Evolutionary conservation across 2,113 vertebrate genomes (phyloP), one percentile per base, ranked within the genome.

Genomic region (Aleadryas rufinucha): DNA sequence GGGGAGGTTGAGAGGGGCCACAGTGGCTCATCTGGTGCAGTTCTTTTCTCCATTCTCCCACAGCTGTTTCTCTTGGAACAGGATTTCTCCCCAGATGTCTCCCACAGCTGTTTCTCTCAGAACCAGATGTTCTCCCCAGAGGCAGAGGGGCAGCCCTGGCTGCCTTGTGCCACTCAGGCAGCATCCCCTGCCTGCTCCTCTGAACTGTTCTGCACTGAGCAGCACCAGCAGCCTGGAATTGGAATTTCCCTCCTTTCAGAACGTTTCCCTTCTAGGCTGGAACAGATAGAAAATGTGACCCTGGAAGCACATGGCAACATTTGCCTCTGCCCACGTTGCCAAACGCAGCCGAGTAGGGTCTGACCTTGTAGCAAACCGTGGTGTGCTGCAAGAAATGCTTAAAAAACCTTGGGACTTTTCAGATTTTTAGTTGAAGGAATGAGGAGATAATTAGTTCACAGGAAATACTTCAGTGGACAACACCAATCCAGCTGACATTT

Each of bases 401-500:
- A 4, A 89, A 90, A 89, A 80, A 12, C 80, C 85, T 84, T 56
- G 56, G n/a, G 64, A 13, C 16, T 74, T 47, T 70, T 70, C 75
- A 57, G 27, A 9, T 23, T 39, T 87, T 53, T 28, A 37, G 56
- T 84, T 37, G 71, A 37, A 84, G 84, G 64, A 93, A 78, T 45
- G 64, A 90, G 37, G 31, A 77, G 63, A 56, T 60, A 49, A 86
- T 94, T 47, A 47, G 27, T 63, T 91, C 50, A 52, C 76, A 88
- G 64, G 41, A 84, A 90, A 59, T 86, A 33, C 20, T 86, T 88
- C 39, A 22, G 76, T 33, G 41, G 75, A 53, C 80, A 86, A 41
- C 75, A 66, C 39, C 52, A 75, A 81, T 45, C 31, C 82, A 79
- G 81, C 20, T 86, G 71, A 86, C 90, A 89, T 79, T 81, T 82